Evolutionary conservation across 1,140 invertebrate genomes (phyloP), one percentile per base, ranked within the genome.

Genomic region (Pogonomyrmex californicus): DNA sequence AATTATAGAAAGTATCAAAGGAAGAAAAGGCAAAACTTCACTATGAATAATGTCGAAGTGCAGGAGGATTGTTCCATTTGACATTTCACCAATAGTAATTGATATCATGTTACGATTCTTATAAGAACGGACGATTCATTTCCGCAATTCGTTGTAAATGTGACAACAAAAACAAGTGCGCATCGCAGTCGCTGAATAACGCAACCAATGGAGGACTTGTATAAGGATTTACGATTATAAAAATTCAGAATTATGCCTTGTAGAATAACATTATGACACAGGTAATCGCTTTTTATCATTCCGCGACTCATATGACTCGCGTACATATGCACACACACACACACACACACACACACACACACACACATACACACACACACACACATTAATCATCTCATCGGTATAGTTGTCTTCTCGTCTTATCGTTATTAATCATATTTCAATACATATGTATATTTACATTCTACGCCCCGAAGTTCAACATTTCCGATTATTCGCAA

Each of bases 231-330:
- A 91, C 41, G 73, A 75, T 90, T 87, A 91, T 76, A 65, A 86
- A 87, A 86, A 75, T 89, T 91, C 81, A 90, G 82, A 87, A 86
- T 75, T 92, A 93, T 87, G 63, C 63, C 86, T 87, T 70, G 88
- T 90, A 83, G 76, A 81, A 77, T 82, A 89, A 75, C 90, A 90
- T 91, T 93, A 93, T 93, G 92, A 93, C 92, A 93, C 91, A 92
- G 23, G 49, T 79, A 88, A 54, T 87, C 65, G 58, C 51, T 87
- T 86, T 73, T 78, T 56, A 41, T 90, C 86, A 77, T 17, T 82
- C n/a, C 17, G 79, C 79, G 54, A 75, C 41, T 60, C 68, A 82
- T 41, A 38, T 51, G 38, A 49, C 17, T 65, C 47, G 30, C 17
- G 33, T 6, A 23, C 23, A 23, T 23, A 23, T 23, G 23, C 23